Percentiles rank a stretch among this genome's conserved stretches.
These are phyloP conservation scores for Sardina pilchardus DNA, from an alignment of 2,113 vertebrate species.

Conservation along the genomic window DNA sequence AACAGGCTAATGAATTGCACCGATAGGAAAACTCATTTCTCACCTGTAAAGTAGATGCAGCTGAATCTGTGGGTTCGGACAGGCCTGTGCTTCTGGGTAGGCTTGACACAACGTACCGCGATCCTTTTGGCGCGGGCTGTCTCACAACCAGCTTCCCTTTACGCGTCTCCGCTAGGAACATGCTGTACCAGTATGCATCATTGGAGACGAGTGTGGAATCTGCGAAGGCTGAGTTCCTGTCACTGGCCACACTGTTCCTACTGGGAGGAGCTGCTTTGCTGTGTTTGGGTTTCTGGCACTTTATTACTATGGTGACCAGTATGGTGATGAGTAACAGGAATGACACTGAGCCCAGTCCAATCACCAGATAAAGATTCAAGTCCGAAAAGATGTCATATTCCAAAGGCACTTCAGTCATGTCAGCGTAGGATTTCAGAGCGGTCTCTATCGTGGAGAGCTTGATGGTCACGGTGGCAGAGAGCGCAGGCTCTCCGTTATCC, in stretches of 20 bases:
- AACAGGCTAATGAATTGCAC: no score
- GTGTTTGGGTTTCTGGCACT: slow-evolving; percentile 34
- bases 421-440: slow-evolving; percentile 61
- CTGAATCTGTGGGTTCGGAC: slow-evolving; percentile 56
- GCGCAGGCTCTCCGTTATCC: slow-evolving; percentile 72
- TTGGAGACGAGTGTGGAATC: slow-evolving; percentile 64
- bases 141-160: slow-evolving; percentile 64
- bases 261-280: slow-evolving; percentile 16
- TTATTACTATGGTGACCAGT: slow-evolving; percentile 52
- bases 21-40: not conserved
- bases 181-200: slow-evolving; percentile 63
- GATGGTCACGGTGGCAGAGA: slow-evolving; percentile 74
- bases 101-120: slow-evolving; percentile 59
- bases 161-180: slow-evolving; percentile 60
- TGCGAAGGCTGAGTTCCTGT: slow-evolving; percentile 60
- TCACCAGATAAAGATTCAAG: slow-evolving; percentile 52
- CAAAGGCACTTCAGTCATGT: slow-evolving; percentile 64
- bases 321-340: slow-evolving; percentile 64
- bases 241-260: slow-evolving; percentile 56
- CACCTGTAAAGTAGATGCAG: slow-evolving; percentile 58
- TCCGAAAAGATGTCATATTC: slow-evolving; percentile 47
- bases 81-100: slow-evolving; percentile 53
- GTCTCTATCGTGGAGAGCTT: slow-evolving; percentile 68
- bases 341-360: slow-evolving; percentile 64
- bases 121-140: slow-evolving; percentile 60